Evolutionary conservation across 2,797 vertebrate genomes (phyloP), one percentile per base, ranked within the genome.

Genomic region (Emydoidea blandingii): DNA sequence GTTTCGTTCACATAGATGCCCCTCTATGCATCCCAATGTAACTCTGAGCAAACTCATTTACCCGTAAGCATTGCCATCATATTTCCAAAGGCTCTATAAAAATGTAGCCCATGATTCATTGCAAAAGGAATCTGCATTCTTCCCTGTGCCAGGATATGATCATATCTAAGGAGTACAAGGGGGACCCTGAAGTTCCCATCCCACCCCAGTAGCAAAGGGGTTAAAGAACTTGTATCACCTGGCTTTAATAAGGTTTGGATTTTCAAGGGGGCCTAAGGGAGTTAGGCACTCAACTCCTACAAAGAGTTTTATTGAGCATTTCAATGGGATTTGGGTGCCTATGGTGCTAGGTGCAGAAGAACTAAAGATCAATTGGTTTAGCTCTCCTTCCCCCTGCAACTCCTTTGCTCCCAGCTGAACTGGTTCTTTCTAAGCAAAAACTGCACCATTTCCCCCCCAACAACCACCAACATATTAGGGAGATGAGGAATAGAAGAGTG

Each of bases 81-180:
- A 57, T 57, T 57, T 57, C 27, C 27, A 29, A 57, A 57, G 56
- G 25, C 27, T 57, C 11, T 57, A 57, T 57, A 11, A 57, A 57
- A 29, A 57, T 14, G 12, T 57, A 57, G 27, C 23, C n/a, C 6
- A 0, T 34, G 76, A n/a, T 8, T 68, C 65, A 5, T 1, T 31
- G 59, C 9, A 15, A 79, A 52, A 41, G 34, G 18, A 23, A 85
- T 54, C 41, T 74, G 15, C 6, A 6, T 4, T 41, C 53, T 52
- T 6, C 11, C 27, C 12, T 37, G 21, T 1, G 3, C 34, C 50
- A 10, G 0, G 2, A 53, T 74, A 27, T 25, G 37, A 76, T 12
- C 37, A 0, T 8, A 6, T 65, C 49, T 41, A 37, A 25, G 72
- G 79, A 86, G 52, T 25, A 92, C 57, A 31, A 68, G 14, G 3